These are phyloP conservation scores for Pocillopora grandis DNA, from an alignment of 92 coral and sea anemone species.

Conservation along the genomic window DNA sequence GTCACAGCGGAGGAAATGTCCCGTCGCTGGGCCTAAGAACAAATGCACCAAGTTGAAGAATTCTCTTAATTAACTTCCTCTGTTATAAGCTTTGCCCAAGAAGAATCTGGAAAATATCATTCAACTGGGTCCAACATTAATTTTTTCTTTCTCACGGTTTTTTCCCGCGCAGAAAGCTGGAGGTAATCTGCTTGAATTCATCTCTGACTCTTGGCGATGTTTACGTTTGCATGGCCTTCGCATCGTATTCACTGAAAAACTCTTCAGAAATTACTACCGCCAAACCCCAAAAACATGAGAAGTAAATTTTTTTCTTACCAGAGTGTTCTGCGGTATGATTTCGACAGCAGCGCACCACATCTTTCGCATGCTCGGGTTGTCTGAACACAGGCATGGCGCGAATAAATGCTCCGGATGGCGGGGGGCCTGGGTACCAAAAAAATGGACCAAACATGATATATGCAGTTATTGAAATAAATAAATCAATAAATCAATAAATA, in stretches of 20 bases:
- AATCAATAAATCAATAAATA: not conserved
- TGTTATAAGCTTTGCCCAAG: too few relatives aligned
- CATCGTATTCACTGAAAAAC: not conserved
- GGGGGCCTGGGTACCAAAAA: slow-evolving; percentile 58
- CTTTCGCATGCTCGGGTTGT: slow-evolving; percentile 89
- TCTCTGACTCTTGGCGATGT: too few relatives aligned
- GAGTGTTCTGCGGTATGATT: slow-evolving; percentile 84
- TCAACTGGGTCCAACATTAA: too few relatives aligned
- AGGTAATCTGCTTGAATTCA: too few relatives aligned
- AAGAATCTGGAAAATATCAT: too few relatives aligned
- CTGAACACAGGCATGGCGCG: slow-evolving; percentile 95
- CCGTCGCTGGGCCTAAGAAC: slow-evolving; percentile 72
- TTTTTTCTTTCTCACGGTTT: too few relatives aligned
- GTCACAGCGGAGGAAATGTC: slow-evolving; percentile 94
- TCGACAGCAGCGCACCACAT: slow-evolving; percentile 96
- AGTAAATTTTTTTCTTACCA: slow-evolving; percentile 36
- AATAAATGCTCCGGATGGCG: slow-evolving; percentile 72
- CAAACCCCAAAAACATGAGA: not conserved
- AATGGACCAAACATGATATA: not conserved
- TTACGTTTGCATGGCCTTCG: too few relatives aligned
- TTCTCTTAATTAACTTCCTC: too few relatives aligned
- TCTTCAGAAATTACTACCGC: not conserved
- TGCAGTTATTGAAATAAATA: too few relatives aligned
- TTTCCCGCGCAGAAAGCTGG: too few relatives aligned
- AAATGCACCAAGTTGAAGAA: not conserved